Conservation (phyloP, 1,140 invertebrate species). For the Lasaia peninsularis region DNA sequence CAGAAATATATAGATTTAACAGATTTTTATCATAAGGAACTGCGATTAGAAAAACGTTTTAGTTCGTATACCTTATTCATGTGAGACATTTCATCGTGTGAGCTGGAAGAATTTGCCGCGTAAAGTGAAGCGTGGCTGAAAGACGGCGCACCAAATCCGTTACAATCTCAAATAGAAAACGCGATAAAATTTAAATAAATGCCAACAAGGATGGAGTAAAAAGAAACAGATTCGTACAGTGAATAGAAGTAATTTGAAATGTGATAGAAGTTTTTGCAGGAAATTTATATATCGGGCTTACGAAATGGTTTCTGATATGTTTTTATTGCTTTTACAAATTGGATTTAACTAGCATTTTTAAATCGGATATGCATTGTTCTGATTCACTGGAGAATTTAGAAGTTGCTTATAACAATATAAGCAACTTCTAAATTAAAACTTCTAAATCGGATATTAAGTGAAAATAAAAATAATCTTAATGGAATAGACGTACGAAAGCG, state of each 20-base stretch:
- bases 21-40: neutral
- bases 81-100: conserved; percentile 13
- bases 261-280: no score
- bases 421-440: no score
- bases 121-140: conserved; percentile 18
- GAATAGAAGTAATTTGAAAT: neutral
- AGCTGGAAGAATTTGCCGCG: conserved; percentile 3
- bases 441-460: no score
- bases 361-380: no score
- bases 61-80: neutral
- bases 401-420: no score
- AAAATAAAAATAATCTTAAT: no score
- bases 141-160: conserved; percentile 22
- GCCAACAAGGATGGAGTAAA: conserved; percentile 33
- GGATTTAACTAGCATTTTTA: neutral
- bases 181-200: conserved; percentile 51
- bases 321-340: neutral
- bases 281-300: no score
- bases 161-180: conserved; percentile 32
- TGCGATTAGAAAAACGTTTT: neutral
- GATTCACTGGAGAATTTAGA: no score
- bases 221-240: conserved; percentile 39
- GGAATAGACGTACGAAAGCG: no score
- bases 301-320: neutral
- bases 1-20: no score